A percentile compares a stretch with the other conserved stretches of the same genome.
Evolutionary conservation across 2,888 invertebrate species (phyloP).

Genomic region (Calephelis perditalis): DNA sequence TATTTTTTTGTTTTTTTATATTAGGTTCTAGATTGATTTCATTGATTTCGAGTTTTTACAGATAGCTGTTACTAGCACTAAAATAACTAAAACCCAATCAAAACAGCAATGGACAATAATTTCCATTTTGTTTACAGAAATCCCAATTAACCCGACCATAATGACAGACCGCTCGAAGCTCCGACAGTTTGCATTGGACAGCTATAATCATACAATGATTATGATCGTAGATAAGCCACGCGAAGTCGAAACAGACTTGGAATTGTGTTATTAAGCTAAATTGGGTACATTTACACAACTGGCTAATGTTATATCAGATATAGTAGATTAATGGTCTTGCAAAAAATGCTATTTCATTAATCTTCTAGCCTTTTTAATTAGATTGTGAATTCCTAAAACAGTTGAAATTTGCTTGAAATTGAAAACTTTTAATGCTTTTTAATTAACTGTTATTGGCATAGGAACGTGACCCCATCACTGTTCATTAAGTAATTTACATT

Average conservation of each 20-base stretch:
- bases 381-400: too few relatives aligned
- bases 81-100: conserved; percentile 35
- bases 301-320: conserved; percentile 1
- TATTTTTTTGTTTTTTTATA: too few relatives aligned
- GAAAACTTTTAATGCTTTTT: too few relatives aligned
- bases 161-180: conserved; percentile 36
- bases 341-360: too few relatives aligned
- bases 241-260: conserved; percentile 29
- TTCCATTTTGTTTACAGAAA: conserved; percentile 41
- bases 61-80: conserved; percentile 33
- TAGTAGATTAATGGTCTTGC: too few relatives aligned
- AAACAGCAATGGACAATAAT: conserved; percentile 31
- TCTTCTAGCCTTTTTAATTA: too few relatives aligned
- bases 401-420: too few relatives aligned
- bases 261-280: conserved; percentile 17
- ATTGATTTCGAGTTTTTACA: background rate
- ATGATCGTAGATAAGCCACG: conserved; percentile 30
- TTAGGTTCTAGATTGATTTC: too few relatives aligned
- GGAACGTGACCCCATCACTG: too few relatives aligned
- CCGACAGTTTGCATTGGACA: conserved; percentile 27
- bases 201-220: conserved; percentile 28
- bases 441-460: too few relatives aligned
- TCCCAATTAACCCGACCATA: conserved; percentile 46
- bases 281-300: conserved; percentile 7
- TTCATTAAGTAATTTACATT: too few relatives aligned